These are phyloP conservation scores for Cynocephalus volans DNA, from an alignment of 2,113 vertebrate genomes.

Conservation along the genomic window DNA sequence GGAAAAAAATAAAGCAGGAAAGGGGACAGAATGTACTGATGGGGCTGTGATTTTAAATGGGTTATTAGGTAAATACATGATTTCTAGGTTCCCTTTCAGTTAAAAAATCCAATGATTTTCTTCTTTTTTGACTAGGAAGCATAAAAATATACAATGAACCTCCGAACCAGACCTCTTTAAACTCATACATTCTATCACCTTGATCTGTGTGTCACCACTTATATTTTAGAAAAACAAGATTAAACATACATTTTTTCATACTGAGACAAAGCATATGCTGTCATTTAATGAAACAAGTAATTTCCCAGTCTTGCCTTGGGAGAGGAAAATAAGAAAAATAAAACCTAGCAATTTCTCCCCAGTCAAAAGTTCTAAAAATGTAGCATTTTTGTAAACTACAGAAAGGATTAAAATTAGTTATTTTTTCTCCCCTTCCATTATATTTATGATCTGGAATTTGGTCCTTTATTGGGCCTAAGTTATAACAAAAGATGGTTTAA, in stretches of 20 bases:
- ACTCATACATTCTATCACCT: slow-evolving; percentile 69
- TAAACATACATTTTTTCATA: slow-evolving; percentile 76
- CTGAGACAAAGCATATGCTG: slow-evolving; percentile 77
- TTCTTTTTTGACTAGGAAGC: slow-evolving; percentile 18
- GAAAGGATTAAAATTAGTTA: slow-evolving; percentile 67
- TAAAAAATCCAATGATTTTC: slow-evolving; percentile 55
- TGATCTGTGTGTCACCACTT: slow-evolving; percentile 74
- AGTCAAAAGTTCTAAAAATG: slow-evolving; percentile 80
- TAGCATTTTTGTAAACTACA: slow-evolving; percentile 82
- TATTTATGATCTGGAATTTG: slow-evolving; percentile 40
- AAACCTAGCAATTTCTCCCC: slow-evolving; percentile 73
- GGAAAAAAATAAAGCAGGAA: slow-evolving; percentile 23
- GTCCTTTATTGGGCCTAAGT: slow-evolving; percentile 16
- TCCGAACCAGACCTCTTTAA: slow-evolving; percentile 68
- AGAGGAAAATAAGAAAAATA: slow-evolving; percentile 71
- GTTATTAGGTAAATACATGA: slow-evolving; percentile 24
- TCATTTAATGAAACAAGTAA: slow-evolving; percentile 73
- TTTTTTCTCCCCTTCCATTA: slow-evolving; percentile 6
- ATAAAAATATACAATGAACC: slow-evolving; percentile 54
- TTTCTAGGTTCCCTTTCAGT: slow-evolving; percentile 73
- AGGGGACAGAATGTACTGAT: background rate
- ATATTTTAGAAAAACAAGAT: slow-evolving; percentile 73
- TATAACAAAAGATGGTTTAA: slow-evolving; percentile 54
- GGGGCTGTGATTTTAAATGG: background rate
- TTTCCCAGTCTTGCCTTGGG: slow-evolving; percentile 70